A percentile compares a stretch with the other conserved stretches of the same genome.
Conservation (phyloP, 2,888 invertebrate genomes). For the Dinocampus coccinellae region DNA sequence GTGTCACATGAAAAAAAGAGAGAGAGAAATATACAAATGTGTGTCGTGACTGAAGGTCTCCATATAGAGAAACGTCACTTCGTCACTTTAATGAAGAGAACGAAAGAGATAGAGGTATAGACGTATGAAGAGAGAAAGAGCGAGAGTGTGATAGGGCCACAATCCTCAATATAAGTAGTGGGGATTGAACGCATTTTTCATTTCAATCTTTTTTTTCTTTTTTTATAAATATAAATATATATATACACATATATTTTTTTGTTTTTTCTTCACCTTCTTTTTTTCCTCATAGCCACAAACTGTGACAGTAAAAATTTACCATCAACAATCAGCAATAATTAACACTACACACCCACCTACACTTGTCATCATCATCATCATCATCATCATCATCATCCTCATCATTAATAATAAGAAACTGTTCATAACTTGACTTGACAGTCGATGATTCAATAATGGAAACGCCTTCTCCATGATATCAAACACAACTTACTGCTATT, state of each 20-base stretch:
- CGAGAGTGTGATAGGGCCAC: neutral
- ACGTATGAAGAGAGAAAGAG: no score
- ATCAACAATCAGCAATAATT: neutral
- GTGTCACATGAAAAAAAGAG: neutral
- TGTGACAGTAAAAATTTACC: neutral
- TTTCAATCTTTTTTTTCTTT: neutral
- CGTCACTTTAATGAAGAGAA: neutral
- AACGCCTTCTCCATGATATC: slow-evolving; percentile 30
- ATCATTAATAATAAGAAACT: no score
- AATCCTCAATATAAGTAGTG: neutral
- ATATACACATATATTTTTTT: neutral
- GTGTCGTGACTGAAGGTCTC: slow-evolving; percentile 7
- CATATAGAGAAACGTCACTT: neutral
- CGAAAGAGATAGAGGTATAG: no score
- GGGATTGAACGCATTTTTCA: neutral
- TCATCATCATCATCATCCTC: neutral
- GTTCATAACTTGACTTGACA: neutral
- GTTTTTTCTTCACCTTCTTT: neutral
- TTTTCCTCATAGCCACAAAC: neutral
- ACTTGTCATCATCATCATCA: neutral
- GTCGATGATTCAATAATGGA: slow-evolving; percentile 33
- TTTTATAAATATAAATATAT: no score
- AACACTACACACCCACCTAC: neutral
- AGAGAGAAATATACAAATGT: neutral
- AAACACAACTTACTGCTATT: slow-evolving; percentile 21